phyloP scores from a whole-genome alignment of 2,113 vertebrate species.

The Leucopternis melanops region DNA sequence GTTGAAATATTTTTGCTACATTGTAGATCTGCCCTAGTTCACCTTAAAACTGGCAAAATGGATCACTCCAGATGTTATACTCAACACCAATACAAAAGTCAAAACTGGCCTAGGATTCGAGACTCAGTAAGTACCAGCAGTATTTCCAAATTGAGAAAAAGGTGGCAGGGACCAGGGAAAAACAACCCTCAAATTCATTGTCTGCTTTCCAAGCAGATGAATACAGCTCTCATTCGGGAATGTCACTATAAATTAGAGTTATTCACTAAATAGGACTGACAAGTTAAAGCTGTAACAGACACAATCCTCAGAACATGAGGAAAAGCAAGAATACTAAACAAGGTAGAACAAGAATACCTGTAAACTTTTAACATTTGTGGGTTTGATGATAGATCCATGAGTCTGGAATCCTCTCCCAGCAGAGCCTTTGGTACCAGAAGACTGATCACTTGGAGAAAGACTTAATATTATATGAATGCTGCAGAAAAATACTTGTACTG shows the following conservation, averaged over 20 bases:
- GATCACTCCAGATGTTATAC: not conserved
- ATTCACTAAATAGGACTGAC: not conserved
- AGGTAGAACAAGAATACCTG: constrained; percentile 61
- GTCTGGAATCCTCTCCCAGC: constrained; percentile 76
- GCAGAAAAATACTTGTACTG: not conserved
- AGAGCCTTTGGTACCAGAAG: constrained; percentile 75
- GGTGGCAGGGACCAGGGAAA: fast-evolving
- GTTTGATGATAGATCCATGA: constrained; percentile 73
- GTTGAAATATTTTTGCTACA: not conserved
- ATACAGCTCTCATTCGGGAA: not conserved
- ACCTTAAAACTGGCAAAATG: not conserved
- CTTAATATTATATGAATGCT: not conserved
- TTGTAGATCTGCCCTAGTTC: not conserved
- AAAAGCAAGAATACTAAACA: not conserved
- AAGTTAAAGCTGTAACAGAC: not conserved
- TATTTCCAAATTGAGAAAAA: not conserved
- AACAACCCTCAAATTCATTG: not conserved
- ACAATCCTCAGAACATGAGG: not conserved
- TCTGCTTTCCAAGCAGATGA: not conserved
- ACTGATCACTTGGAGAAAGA: constrained; percentile 70
- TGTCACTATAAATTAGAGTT: not conserved
- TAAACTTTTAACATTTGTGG: constrained; percentile 86
- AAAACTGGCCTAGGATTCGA: not conserved
- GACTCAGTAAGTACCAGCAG: not conserved
- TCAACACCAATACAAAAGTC: not conserved